phyloP scores from a whole-genome alignment of 1,140 invertebrate species.

The Bradysia coprophila region DNA sequence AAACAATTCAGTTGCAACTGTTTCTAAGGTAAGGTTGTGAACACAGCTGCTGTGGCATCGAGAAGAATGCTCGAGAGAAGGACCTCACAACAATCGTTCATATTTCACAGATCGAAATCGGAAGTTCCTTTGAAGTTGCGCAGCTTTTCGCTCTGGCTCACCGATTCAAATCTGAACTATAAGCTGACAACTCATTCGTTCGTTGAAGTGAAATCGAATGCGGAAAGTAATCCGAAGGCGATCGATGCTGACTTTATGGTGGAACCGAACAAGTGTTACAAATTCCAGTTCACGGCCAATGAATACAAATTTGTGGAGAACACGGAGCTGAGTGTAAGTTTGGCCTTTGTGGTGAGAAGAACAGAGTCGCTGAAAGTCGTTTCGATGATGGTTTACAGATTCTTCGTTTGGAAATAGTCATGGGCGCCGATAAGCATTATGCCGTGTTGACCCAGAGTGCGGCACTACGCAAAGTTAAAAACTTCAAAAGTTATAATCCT shows the following conservation, averaged over 20 bases:
- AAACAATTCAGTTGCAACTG: constrained; percentile 27
- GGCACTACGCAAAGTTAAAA: constrained; percentile 8
- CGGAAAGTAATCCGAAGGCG: constrained; percentile 6
- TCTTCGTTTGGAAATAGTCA: constrained; percentile 14
- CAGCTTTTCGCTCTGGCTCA: constrained; percentile 13
- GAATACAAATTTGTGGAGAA: constrained; percentile 21
- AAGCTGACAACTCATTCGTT: constrained; percentile 16
- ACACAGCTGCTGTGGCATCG: no score
- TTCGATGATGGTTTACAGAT: constrained; percentile 13
- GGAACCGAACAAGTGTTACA: constrained; percentile 16
- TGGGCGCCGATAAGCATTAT: constrained; percentile 17
- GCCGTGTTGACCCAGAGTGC: constrained; percentile 14
- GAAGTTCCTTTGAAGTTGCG: constrained; percentile 19
- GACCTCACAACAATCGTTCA: background rate
- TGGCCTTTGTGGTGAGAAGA: no score
- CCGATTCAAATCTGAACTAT: constrained; percentile 14
- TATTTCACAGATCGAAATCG: constrained; percentile 12
- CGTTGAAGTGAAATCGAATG: constrained; percentile 8
- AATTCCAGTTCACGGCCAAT: constrained; percentile 15
- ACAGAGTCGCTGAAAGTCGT: no score
- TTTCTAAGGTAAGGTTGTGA: constrained; percentile 23
- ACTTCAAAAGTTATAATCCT: constrained; percentile 19
- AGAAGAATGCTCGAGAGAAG: no score
- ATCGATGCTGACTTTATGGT: constrained; percentile 6
- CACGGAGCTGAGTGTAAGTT: constrained; percentile 9